A percentile compares a stretch with the other conserved stretches of the same genome.
phyloP scores from a whole-genome alignment of 2,888 invertebrate species.

The Rhamnusium bicolor region DNA sequence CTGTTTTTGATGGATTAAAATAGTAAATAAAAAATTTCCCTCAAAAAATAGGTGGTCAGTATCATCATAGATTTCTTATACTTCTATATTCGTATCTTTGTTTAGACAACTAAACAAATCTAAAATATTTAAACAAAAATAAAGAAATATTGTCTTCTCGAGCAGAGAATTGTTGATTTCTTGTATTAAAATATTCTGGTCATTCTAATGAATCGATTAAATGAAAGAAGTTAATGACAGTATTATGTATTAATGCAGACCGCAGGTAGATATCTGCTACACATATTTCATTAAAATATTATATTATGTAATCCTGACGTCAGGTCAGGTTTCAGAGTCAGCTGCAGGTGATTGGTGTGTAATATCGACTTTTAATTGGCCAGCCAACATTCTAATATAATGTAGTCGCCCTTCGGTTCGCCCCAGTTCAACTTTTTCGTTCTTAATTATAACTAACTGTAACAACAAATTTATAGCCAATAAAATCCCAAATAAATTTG shows the following conservation, averaged over 20 bases:
- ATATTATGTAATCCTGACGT: slow-evolving; percentile 35
- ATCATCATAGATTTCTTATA: no score
- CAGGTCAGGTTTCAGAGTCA: slow-evolving; percentile 32
- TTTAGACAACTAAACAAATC: no score
- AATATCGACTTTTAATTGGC: slow-evolving; percentile 57
- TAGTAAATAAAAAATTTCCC: no score
- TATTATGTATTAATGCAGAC: not conserved
- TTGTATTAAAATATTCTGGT: no score
- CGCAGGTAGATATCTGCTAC: slow-evolving; percentile 1
- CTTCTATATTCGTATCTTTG: no score
- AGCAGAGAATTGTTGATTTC: no score
- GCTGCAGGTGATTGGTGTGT: slow-evolving; percentile 53
- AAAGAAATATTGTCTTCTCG: no score
- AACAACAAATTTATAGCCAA: slow-evolving; percentile 46
- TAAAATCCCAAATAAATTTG: slow-evolving; percentile 43
- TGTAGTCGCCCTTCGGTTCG: slow-evolving; percentile 57
- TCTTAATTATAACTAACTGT: slow-evolving; percentile 47
- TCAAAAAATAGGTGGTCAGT: no score
- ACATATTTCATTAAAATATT: not conserved
- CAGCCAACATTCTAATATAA: slow-evolving; percentile 56
- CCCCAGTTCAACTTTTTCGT: slow-evolving; percentile 52
- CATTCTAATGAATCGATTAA: not conserved
- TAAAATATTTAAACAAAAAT: no score
- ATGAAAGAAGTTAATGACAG: not conserved
- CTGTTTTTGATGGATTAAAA: no score